These are phyloP conservation scores for Aricia artaxerxes DNA, from an alignment of 2,888 invertebrate species.

Conservation along the genomic window DNA sequence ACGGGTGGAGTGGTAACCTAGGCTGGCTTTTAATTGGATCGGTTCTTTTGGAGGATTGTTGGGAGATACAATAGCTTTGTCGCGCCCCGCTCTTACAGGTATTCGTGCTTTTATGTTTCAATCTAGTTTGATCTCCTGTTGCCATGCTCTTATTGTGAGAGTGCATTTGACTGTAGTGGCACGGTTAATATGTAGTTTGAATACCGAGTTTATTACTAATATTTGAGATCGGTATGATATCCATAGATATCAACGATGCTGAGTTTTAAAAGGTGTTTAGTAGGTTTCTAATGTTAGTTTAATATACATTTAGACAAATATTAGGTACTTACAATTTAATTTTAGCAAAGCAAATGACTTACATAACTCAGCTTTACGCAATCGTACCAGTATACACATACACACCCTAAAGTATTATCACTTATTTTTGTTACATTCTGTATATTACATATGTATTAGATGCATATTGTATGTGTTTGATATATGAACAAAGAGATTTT, in stretches of 20 bases:
- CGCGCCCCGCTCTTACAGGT: background rate
- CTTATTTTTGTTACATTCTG: too few relatives aligned
- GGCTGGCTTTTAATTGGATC: constrained; percentile 29
- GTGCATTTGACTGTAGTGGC: background rate
- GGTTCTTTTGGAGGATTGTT: constrained; percentile 28
- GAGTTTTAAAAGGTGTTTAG: background rate
- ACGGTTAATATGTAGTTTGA: too few relatives aligned
- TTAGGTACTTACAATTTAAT: background rate
- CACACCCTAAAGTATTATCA: too few relatives aligned
- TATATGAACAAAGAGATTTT: constrained; percentile 10
- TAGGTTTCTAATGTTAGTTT: background rate
- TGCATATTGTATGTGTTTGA: background rate
- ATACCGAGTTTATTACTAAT: too few relatives aligned
- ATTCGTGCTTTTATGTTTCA: constrained; percentile 22
- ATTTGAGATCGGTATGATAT: too few relatives aligned
- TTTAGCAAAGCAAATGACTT: background rate
- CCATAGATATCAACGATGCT: background rate
- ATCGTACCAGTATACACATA: background rate
- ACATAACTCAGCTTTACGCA: background rate
- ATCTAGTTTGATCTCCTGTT: background rate
- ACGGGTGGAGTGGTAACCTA: constrained; percentile 34
- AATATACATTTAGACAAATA: background rate
- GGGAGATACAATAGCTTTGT: constrained; percentile 22
- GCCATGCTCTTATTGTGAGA: background rate
- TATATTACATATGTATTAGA: background rate